phyloP scores from a whole-genome alignment of 1,140 invertebrate genomes.

The Bradynema listronoti region DNA sequence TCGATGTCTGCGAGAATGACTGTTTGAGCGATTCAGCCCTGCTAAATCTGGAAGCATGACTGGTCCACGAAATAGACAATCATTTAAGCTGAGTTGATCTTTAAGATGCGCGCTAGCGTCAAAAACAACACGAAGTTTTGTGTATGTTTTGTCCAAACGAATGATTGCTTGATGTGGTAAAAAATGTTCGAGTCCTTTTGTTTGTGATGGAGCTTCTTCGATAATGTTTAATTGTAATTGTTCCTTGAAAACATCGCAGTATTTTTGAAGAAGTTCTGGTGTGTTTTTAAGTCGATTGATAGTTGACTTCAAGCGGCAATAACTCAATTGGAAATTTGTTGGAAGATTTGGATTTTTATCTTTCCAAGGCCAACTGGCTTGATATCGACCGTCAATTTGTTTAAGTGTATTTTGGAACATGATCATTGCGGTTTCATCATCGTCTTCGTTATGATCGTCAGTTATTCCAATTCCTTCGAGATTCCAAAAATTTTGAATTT shows the following conservation, averaged over 20 bases:
- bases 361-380: constrained; percentile 9
- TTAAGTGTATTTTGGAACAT: constrained; percentile 22
- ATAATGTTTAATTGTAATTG: constrained; percentile 5
- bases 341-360: constrained; percentile 4
- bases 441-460: constrained; percentile 22
- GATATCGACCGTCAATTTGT: constrained; percentile 1
- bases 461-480: constrained; percentile 19
- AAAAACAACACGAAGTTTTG: constrained; percentile 58
- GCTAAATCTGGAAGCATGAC: constrained; percentile 27
- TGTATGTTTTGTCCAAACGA: constrained; percentile 37
- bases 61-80: constrained; percentile 43
- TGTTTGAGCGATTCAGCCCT: constrained; percentile 2
- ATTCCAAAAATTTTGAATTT: constrained; percentile 20
- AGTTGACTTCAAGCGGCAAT: background rate
- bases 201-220: background rate
- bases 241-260: background rate
- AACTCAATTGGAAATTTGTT: constrained; percentile 7
- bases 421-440: constrained; percentile 18
- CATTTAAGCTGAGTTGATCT: constrained; percentile 50
- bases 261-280: constrained; percentile 13
- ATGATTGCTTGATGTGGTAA: constrained; percentile 13
- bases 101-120: constrained; percentile 52
- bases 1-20: constrained; percentile 28
- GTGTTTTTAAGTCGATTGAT: background rate
- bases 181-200: constrained; percentile 6